Conservation (phyloP, 2,888 invertebrate genomes). For the Leptinotarsa haldemani region DNA sequence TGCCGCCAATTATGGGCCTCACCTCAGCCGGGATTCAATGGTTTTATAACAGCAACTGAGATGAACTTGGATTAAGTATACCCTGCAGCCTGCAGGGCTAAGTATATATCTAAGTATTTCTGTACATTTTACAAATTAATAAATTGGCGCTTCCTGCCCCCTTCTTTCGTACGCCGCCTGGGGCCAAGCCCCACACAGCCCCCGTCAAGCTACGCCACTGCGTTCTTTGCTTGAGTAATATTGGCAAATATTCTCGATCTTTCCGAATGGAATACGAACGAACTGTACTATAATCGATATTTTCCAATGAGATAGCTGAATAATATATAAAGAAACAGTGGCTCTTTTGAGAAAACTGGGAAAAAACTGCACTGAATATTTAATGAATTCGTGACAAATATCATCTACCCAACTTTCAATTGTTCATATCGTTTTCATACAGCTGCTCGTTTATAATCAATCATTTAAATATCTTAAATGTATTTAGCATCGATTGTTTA, state of each 20-base stretch:
- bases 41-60: too few species aligned
- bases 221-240: background rate
- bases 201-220: background rate
- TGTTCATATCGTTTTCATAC: background rate
- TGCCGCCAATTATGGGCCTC: too few species aligned
- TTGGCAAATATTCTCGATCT: background rate
- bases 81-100: too few species aligned
- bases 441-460: background rate
- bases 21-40: too few species aligned
- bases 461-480: background rate
- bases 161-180: too few species aligned
- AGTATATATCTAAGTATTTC: too few species aligned
- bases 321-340: background rate
- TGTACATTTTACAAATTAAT: too few species aligned
- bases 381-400: constrained; percentile 11
- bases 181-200: too few species aligned
- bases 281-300: background rate
- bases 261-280: background rate
- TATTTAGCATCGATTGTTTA: background rate
- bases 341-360: background rate
- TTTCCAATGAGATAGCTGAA: background rate
- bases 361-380: background rate
- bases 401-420: background rate
- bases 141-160: too few species aligned
- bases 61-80: too few species aligned